These are phyloP conservation scores for Volucella zonaria DNA, from an alignment of 2,888 invertebrate species.

Conservation along the genomic window DNA sequence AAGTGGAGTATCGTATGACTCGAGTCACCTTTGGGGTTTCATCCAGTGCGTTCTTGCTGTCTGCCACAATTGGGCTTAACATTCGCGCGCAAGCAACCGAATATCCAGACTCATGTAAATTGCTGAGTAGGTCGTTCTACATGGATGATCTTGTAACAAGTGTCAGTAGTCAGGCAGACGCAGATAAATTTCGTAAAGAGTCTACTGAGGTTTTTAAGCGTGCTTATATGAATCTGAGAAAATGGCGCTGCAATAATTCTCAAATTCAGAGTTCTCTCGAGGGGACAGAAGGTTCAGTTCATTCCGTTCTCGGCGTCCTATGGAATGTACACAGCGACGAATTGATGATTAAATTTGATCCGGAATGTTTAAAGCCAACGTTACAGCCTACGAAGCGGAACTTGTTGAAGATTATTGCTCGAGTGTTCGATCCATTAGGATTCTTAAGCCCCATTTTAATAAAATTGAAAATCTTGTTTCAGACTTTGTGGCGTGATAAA, in stretches of 20 bases:
- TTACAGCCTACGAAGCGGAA: slow-evolving; percentile 16
- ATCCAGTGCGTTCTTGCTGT: slow-evolving; percentile 8
- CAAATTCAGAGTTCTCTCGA: slow-evolving; percentile 3
- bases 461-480: too few relatives aligned
- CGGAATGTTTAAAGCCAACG: background rate
- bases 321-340: too few relatives aligned
- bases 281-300: background rate
- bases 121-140: slow-evolving; percentile 12
- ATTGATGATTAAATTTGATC: slow-evolving; percentile 12
- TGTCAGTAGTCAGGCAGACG: background rate
- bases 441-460: too few relatives aligned
- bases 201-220: background rate
- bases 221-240: background rate
- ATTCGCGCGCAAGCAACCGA: background rate
- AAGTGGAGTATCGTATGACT: slow-evolving; percentile 30
- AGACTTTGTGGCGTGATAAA: too few relatives aligned
- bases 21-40: slow-evolving; percentile 7
- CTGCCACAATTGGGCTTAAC: background rate
- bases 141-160: slow-evolving; percentile 22
- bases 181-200: slow-evolving; percentile 8
- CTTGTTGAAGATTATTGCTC: slow-evolving; percentile 28
- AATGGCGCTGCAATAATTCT: background rate
- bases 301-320: too few relatives aligned
- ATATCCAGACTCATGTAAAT: background rate
- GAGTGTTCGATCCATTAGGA: too few relatives aligned